Evolutionary conservation across 2,113 vertebrate genomes (phyloP).

Genomic region (Antigone vipio): DNA sequence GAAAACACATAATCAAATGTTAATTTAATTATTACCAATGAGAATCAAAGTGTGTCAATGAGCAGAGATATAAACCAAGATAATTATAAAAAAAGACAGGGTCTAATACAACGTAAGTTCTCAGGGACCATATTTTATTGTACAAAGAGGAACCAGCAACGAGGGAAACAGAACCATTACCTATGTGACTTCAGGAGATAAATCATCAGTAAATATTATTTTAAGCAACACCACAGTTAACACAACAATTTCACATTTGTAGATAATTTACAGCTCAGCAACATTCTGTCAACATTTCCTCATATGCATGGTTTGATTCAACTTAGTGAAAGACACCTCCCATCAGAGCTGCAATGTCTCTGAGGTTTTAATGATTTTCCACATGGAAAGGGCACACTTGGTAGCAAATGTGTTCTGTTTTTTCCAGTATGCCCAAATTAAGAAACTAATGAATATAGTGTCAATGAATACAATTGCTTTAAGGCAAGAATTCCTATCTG

Average conservation of each 20-base stretch:
- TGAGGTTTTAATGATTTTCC: slow-evolving; percentile 30
- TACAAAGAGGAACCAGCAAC: background rate
- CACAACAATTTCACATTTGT: background rate
- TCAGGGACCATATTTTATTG: background rate
- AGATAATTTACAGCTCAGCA: slow-evolving; percentile 25
- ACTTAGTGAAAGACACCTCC: slow-evolving; percentile 38
- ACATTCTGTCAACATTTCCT: slow-evolving; percentile 34
- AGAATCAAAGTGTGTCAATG: background rate
- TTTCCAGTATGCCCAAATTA: background rate
- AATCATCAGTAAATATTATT: slow-evolving; percentile 35
- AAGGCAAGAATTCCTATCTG: slow-evolving; percentile 4
- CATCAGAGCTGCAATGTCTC: slow-evolving; percentile 13
- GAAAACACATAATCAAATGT: background rate
- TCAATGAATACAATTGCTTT: background rate
- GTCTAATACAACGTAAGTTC: background rate
- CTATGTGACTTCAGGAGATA: background rate
- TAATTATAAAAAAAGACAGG: background rate
- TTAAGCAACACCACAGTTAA: background rate
- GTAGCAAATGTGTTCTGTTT: background rate
- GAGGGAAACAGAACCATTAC: background rate
- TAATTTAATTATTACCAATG: background rate
- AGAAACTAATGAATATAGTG: background rate
- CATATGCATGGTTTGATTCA: slow-evolving; percentile 25
- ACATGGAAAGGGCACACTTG: background rate
- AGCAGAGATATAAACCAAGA: background rate